Percentiles rank a stretch among this genome's conserved stretches.
These are phyloP conservation scores for Odontothrips loti DNA, from an alignment of 2,888 invertebrate genomes.

Conservation along the genomic window DNA sequence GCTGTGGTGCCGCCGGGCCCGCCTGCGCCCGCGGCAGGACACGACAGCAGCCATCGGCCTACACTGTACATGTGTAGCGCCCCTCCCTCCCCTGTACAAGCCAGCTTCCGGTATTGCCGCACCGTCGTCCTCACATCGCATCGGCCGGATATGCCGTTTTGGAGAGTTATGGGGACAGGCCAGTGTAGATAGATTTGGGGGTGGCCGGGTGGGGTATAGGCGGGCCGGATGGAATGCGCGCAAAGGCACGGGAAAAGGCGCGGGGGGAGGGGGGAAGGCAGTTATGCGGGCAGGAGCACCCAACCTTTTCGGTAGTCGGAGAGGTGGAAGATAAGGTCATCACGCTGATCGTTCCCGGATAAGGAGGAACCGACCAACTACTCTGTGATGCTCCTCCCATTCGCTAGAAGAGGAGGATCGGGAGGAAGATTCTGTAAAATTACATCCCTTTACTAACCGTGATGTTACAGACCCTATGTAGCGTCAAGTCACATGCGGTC, in stretches of 20 bases:
- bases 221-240: background rate
- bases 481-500: too few species aligned
- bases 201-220: background rate
- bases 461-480: too few species aligned
- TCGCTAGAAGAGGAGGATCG: too few species aligned
- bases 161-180: constrained; percentile 16
- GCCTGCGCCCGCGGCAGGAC: background rate
- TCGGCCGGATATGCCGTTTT: constrained; percentile 26
- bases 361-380: too few species aligned
- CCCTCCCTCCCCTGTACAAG: background rate
- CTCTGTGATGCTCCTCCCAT: too few species aligned
- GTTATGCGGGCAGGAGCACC: background rate
- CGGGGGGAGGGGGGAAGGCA: background rate
- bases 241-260: background rate
- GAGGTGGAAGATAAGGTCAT: too few species aligned
- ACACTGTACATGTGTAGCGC: background rate
- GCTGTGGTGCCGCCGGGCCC: background rate
- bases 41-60: background rate
- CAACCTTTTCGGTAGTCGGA: too few species aligned
- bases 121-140: constrained; percentile 30
- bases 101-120: background rate
- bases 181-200: background rate
- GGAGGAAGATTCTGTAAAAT: too few species aligned
- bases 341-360: too few species aligned
- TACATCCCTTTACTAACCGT: too few species aligned